A percentile compares a stretch with the other conserved stretches of the same genome.
phyloP scores from a whole-genome alignment of 2,113 vertebrate genomes.

The Bostrychus sinensis region DNA sequence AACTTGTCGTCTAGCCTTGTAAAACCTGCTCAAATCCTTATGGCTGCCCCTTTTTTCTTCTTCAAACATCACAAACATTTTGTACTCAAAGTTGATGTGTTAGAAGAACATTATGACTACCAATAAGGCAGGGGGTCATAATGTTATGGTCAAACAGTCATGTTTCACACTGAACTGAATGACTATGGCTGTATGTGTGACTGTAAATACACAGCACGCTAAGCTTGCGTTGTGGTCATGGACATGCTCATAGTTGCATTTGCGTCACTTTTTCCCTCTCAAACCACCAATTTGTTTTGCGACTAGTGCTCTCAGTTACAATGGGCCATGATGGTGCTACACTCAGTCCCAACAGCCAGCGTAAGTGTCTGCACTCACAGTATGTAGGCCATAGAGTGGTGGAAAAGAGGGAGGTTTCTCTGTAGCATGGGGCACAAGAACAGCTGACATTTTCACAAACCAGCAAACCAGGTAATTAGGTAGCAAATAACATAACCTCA shows the following conservation, averaged over 20 bases:
- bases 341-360: constrained; percentile 30
- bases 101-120: no score
- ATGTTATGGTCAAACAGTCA: no score
- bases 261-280: constrained; percentile 21
- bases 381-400: constrained; percentile 32
- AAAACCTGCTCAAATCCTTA: no score
- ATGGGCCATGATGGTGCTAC: constrained; percentile 26
- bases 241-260: constrained; percentile 1
- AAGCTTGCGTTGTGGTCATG: background rate
- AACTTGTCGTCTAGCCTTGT: no score
- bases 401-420: constrained; percentile 39
- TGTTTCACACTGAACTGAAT: no score
- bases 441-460: constrained; percentile 75
- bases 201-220: no score
- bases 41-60: no score
- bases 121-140: no score
- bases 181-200: no score
- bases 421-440: constrained; percentile 40
- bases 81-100: no score
- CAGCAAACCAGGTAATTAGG: constrained; percentile 75
- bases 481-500: constrained; percentile 60
- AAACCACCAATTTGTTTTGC: constrained; percentile 46
- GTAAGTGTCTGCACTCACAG: constrained; percentile 24
- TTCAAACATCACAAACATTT: no score
- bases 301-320: constrained; percentile 14